A percentile compares a stretch with the other conserved stretches of the same genome.
phyloP scores from a whole-genome alignment of 37 sponge, comb jelly and placozoan genomes.

The Halichondria panicea region DNA sequence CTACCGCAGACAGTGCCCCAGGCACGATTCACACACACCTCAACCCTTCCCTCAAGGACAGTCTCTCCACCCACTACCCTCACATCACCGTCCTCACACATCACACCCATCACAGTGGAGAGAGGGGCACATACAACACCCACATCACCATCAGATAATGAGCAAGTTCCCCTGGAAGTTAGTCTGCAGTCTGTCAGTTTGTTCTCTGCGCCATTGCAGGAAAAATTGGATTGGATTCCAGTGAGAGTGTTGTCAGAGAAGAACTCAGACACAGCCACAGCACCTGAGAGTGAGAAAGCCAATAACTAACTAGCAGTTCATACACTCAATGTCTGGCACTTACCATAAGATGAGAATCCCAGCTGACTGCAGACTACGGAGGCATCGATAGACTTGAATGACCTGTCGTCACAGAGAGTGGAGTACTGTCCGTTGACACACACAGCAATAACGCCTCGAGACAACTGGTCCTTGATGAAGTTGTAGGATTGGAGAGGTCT shows the following conservation, averaged over 20 bases:
- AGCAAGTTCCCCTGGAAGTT: too few relatives aligned
- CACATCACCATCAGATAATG: too few relatives aligned
- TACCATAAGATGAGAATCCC: background rate
- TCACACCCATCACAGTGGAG: background rate
- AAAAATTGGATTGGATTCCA: too few relatives aligned
- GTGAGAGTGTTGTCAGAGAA: too few relatives aligned
- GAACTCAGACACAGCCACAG: too few relatives aligned
- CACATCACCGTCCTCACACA: slow-evolving; percentile 8
- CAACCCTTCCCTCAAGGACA: slow-evolving; percentile 27
- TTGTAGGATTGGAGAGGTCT: background rate
- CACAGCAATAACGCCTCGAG: slow-evolving; percentile 3
- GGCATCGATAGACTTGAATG: background rate
- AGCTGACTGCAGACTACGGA: slow-evolving; percentile 12
- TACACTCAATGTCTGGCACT: too few relatives aligned
- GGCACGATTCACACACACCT: slow-evolving; percentile 16
- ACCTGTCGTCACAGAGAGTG: slow-evolving; percentile 9
- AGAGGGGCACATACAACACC: too few relatives aligned
- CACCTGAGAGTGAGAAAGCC: too few relatives aligned
- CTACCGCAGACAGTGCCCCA: slow-evolving; percentile 33
- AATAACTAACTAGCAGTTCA: too few relatives aligned
- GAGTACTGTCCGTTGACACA: background rate
- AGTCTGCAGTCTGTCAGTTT: too few relatives aligned
- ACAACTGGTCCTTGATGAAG: background rate
- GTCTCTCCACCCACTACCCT: slow-evolving; percentile 15
- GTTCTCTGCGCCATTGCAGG: too few relatives aligned